Conservation (phyloP, 2,113 vertebrate species). For the Perccottus glenii region DNA sequence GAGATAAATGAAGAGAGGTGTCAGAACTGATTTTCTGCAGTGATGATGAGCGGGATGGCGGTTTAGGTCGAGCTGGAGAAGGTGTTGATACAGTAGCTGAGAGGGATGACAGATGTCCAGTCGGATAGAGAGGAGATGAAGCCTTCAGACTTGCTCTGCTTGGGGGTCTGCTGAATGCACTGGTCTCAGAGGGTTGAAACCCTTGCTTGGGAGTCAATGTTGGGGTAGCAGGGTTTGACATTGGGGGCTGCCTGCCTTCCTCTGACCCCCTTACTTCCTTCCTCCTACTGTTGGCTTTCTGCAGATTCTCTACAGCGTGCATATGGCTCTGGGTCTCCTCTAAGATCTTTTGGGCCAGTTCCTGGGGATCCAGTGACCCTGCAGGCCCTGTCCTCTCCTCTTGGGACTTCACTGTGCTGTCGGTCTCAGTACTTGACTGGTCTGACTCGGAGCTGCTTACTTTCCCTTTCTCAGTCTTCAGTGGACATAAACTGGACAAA, state of each 20-base stretch:
- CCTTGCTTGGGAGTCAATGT: slow-evolving; percentile 64
- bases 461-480: slow-evolving; percentile 85
- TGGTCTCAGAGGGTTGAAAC: slow-evolving; percentile 90
- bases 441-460: slow-evolving; percentile 91
- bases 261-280: slow-evolving; percentile 32
- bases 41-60: slow-evolving; percentile 88
- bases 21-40: slow-evolving; percentile 90
- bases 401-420: slow-evolving; percentile 94
- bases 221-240: slow-evolving; percentile 57
- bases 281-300: slow-evolving; percentile 79
- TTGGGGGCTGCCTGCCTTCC: slow-evolving; percentile 34
- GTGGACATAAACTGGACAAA: slow-evolving; percentile 83
- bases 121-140: slow-evolving; percentile 74
- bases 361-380: slow-evolving; percentile 85
- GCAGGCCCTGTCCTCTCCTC: slow-evolving; percentile 80
- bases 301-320: slow-evolving; percentile 89
- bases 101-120: slow-evolving; percentile 27
- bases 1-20: slow-evolving; percentile 80
- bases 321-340: slow-evolving; percentile 95
- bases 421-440: slow-evolving; percentile 95
- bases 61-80: slow-evolving; percentile 81
- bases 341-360: slow-evolving; percentile 93
- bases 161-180: slow-evolving; percentile 88
- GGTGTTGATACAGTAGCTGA: slow-evolving; percentile 58
- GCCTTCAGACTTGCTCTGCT: slow-evolving; percentile 81